Evolutionary conservation across 2,113 vertebrate species (phyloP), one percentile per base, ranked within the genome.

Genomic region (Triplophysa dalaica): DNA sequence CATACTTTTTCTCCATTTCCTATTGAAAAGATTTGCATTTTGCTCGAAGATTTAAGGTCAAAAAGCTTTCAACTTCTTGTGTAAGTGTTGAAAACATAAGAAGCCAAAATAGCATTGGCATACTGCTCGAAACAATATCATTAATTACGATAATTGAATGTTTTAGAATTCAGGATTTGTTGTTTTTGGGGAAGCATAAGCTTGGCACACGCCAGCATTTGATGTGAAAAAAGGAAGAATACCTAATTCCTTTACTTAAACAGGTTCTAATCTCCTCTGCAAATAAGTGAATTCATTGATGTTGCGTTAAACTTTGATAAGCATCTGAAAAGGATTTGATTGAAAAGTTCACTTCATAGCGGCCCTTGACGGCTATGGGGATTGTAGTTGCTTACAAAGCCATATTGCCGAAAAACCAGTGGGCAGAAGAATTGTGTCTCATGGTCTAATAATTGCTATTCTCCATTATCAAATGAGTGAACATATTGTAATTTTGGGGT

Each of bases 1-100:
- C 84, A 84, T 85, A 85, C 73, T 74, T 83, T 33, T 63, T 85
- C 74, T 88, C 52, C 62, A 64, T 81, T 89, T 87, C 70, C 79
- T 84, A 77, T 72, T 33, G 14, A 73, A 26, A 43, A 45, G 43
- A 45, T 9, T 45, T 45, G 43, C 2, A 38, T 86, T 72, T 52
- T 10, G 4, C 19, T 2, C 38, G 24, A 45, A 70, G 68, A 75
- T 73, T 82, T 82, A 70, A 26, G 8, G 14, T 70, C 48, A 33
- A 7, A n/a, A 10, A 2, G 41, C 22, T 48, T n/a, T 24, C 21
- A 1, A 70, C 21, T 68, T 52, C 13, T 54, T 16, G 48, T 56
- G 8, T 22, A 21, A 8, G 7, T 45, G 70, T 13, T 45, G 1
- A 24, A 74, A 74, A 58, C 54, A 61, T 43, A 48, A 22, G 26